Conservation (phyloP, 2,797 vertebrate genomes). For the Masticophis lateralis region DNA sequence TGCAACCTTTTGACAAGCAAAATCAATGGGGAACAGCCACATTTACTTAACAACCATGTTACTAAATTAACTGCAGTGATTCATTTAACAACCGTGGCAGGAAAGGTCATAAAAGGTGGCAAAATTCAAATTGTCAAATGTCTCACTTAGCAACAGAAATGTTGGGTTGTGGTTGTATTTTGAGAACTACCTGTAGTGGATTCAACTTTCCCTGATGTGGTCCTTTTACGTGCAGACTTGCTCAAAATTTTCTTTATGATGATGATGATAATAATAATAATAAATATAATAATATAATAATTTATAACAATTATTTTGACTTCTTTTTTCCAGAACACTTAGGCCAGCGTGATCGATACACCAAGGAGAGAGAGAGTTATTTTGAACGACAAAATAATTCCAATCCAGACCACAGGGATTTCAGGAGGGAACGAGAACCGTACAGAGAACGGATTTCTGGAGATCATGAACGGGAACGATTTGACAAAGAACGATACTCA, state of each 20-base stretch:
- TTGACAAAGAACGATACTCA: conserved; percentile 87
- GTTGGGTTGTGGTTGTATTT: background rate
- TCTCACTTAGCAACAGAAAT: background rate
- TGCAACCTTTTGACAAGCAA: background rate
- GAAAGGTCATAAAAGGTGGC: background rate
- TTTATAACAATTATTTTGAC: background rate
- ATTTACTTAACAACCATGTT: background rate
- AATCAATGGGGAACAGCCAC: background rate
- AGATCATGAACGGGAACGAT: conserved; percentile 90
- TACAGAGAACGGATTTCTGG: conserved; percentile 81
- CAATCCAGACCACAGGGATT: conserved; percentile 85
- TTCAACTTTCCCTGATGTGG: background rate
- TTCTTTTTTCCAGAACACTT: conserved; percentile 69
- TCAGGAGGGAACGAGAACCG: conserved; percentile 87
- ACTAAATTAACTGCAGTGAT: background rate
- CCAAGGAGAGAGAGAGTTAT: conserved; percentile 86
- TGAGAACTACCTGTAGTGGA: background rate
- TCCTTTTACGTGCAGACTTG: background rate
- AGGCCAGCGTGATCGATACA: conserved; percentile 80
- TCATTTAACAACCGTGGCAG: background rate
- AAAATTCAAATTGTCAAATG: background rate
- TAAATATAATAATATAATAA: no score
- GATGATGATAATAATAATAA: no score
- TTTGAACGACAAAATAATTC: conserved; percentile 86
- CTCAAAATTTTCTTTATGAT: background rate